phyloP scores from a whole-genome alignment of 2,797 vertebrate genomes.

The Channallabes apus region DNA sequence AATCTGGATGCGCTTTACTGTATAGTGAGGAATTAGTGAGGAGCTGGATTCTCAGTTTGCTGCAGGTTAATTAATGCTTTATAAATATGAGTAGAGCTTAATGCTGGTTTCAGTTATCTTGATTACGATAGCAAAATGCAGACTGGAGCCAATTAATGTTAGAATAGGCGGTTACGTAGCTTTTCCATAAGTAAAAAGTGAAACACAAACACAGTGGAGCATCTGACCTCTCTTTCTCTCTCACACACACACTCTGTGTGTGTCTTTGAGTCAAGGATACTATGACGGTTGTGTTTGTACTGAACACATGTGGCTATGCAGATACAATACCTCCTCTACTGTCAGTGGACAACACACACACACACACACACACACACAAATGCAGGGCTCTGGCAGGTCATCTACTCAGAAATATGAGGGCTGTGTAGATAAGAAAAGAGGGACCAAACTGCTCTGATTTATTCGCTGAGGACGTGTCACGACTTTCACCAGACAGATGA shows the following conservation, averaged over 20 bases:
- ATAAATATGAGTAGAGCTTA: neutral
- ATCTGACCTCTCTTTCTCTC: neutral
- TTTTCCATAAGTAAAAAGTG: neutral
- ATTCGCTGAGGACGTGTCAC: slow-evolving; percentile 65
- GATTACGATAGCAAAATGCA: neutral
- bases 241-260: neutral
- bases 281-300: slow-evolving; percentile 23
- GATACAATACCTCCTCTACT: slow-evolving; percentile 2
- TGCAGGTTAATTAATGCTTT: neutral
- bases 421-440: slow-evolving; percentile 50
- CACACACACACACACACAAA: slow-evolving; percentile 9
- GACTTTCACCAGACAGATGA: slow-evolving; percentile 75
- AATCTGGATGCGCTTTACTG: neutral
- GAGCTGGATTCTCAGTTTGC: neutral
- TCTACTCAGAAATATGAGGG: slow-evolving; percentile 50
- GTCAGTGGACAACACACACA: slow-evolving; percentile 33
- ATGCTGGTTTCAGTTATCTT: neutral
- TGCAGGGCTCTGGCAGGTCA: slow-evolving; percentile 44
- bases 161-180: neutral
- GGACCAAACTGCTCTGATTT: slow-evolving; percentile 66
- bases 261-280: slow-evolving; percentile 52
- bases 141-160: neutral
- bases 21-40: neutral
- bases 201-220: neutral
- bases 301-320: slow-evolving; percentile 35